Percentiles rank a stretch among this genome's conserved stretches.
These are phyloP conservation scores for Chironomus tepperi DNA, from an alignment of 1,140 invertebrate genomes.

Conservation along the genomic window DNA sequence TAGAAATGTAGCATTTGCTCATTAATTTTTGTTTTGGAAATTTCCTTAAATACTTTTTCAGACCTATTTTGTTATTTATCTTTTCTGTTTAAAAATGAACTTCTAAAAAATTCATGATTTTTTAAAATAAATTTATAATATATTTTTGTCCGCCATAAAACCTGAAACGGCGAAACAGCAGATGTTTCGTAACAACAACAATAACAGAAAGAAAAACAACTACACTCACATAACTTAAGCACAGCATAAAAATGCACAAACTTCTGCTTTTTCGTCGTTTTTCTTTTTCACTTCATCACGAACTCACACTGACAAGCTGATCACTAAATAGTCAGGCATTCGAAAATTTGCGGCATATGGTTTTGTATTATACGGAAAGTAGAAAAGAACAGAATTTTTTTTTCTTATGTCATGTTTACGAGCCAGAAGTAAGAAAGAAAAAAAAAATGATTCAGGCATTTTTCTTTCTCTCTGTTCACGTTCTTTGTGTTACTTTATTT, in stretches of 20 bases:
- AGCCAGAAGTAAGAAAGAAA: neutral
- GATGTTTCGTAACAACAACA: conserved; percentile 4
- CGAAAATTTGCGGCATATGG: conserved; percentile 22
- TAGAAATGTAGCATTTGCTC: too few species aligned
- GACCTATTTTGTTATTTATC: too few species aligned
- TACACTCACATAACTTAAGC: conserved; percentile 17
- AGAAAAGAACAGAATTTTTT: neutral
- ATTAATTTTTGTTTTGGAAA: too few species aligned
- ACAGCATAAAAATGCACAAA: conserved; percentile 22
- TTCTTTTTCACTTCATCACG: conserved; percentile 11
- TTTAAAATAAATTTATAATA: neutral
- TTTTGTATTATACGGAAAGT: conserved; percentile 6
- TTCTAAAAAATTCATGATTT: neutral
- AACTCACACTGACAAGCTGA: conserved; percentile 1
- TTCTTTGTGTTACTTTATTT: neutral
- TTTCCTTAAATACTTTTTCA: too few species aligned
- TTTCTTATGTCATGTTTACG: conserved; percentile 3
- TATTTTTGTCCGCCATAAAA: conserved; percentile 20
- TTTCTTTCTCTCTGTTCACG: neutral
- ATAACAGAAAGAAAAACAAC: neutral
- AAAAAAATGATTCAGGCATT: conserved; percentile 7
- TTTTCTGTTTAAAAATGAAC: neutral
- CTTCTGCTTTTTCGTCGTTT: neutral
- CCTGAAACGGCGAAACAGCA: conserved; percentile 9
- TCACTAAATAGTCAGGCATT: conserved; percentile 1